phyloP scores from a whole-genome alignment of 2,888 invertebrate genomes.

The Caenorhabditis doughertyi region DNA sequence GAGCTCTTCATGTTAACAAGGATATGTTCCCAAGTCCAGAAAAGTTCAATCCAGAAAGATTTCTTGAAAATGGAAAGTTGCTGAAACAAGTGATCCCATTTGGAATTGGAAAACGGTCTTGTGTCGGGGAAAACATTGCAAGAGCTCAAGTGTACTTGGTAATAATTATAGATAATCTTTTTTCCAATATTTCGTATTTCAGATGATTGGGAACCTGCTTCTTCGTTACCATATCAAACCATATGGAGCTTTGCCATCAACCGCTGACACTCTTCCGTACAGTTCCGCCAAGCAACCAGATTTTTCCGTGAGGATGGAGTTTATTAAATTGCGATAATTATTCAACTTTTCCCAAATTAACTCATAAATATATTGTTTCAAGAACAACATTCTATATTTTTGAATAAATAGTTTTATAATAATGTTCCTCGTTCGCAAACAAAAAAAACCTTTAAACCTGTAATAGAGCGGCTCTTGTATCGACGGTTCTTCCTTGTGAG shows the following conservation, averaged over 20 bases:
- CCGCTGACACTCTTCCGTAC: slow-evolving; percentile 2
- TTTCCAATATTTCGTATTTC: background rate
- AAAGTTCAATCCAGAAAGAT: slow-evolving; percentile 11
- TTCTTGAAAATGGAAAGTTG: background rate
- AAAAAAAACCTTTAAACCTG: too few species aligned
- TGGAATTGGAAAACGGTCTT: slow-evolving; percentile 22
- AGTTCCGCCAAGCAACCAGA: slow-evolving; percentile 17
- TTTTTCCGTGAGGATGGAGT: slow-evolving; percentile 5
- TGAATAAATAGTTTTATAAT: too few species aligned
- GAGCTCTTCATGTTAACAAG: slow-evolving; percentile 22
- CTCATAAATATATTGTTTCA: too few species aligned
- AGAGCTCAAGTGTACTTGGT: slow-evolving; percentile 9
- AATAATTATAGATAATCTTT: background rate
- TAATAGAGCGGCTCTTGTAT: too few species aligned
- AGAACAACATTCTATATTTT: too few species aligned
- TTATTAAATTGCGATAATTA: background rate
- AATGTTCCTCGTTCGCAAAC: too few species aligned
- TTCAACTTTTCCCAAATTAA: background rate
- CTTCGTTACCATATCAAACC: slow-evolving; percentile 9
- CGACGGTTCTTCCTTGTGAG: too few species aligned
- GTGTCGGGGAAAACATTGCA: slow-evolving; percentile 22
- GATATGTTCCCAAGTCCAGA: background rate
- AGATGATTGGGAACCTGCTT: background rate
- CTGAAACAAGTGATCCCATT: slow-evolving; percentile 7
- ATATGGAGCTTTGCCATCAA: slow-evolving; percentile 3